phyloP scores from a whole-genome alignment of 1,140 invertebrate genomes.

The Platorchestia sp. region DNA sequence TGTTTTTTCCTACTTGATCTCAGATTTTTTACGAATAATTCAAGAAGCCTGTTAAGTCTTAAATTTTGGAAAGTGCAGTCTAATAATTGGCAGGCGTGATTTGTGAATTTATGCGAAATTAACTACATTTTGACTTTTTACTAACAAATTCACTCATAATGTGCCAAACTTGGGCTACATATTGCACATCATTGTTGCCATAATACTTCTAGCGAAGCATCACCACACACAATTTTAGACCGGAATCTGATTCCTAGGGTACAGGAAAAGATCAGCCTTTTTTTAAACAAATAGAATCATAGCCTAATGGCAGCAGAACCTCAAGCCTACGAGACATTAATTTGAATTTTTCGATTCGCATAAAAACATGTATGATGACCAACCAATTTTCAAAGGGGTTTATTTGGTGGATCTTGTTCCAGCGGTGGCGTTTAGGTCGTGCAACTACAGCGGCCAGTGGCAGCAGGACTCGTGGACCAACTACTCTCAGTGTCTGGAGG shows the following conservation, averaged over 20 bases:
- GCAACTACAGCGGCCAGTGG: conserved; percentile 18
- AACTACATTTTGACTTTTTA: too few species aligned
- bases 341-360: too few species aligned
- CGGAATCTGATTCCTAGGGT: not conserved
- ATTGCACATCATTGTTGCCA: not conserved
- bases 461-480: conserved; percentile 34
- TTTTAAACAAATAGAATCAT: not conserved
- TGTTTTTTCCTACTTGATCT: too few species aligned
- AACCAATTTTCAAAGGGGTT: not conserved
- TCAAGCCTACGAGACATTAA: too few species aligned
- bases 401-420: not conserved
- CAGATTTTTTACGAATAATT: too few species aligned
- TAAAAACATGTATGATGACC: too few species aligned
- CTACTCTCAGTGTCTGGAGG: conserved; percentile 23
- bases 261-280: not conserved
- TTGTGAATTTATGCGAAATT: too few species aligned
- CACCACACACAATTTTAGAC: not conserved
- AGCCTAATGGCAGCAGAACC: too few species aligned
- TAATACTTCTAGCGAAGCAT: not conserved
- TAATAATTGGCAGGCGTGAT: too few species aligned
- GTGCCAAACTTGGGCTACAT: not conserved
- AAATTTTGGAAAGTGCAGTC: too few species aligned
- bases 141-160: not conserved
- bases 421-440: not conserved
- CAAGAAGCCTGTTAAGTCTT: too few species aligned